Evolutionary conservation across 2,113 vertebrate species (phyloP).

Genomic region (Sander vitreus): DNA sequence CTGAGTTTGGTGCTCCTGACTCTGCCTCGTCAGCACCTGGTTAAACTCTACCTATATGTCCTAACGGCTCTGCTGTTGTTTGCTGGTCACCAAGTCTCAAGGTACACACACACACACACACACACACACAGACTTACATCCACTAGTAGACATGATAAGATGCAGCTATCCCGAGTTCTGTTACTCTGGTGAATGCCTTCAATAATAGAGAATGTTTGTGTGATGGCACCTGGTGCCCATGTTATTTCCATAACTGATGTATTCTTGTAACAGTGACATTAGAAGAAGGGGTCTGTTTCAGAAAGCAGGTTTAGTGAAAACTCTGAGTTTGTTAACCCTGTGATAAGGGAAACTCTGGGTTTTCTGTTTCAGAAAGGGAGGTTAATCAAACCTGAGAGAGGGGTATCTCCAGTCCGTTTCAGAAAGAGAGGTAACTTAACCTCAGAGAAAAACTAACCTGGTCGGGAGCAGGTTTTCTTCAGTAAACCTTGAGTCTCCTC

Average conservation of each 20-base stretch:
- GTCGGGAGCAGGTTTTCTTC: no score
- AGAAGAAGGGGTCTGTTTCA: not conserved
- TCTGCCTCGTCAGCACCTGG: slow-evolving; percentile 95
- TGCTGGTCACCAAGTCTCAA: slow-evolving; percentile 97
- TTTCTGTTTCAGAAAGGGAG: no score
- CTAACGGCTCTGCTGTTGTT: slow-evolving; percentile 95
- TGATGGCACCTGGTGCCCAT: not conserved
- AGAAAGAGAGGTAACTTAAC: no score
- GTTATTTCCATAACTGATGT: not conserved
- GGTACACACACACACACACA: slow-evolving; percentile 77
- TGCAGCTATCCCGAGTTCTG: not conserved
- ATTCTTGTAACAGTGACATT: not conserved
- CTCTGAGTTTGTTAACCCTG: no score
- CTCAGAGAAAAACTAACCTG: no score
- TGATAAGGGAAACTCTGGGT: no score
- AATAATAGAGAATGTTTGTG: not conserved
- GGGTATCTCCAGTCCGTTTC: no score
- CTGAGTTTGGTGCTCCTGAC: slow-evolving; percentile 96
- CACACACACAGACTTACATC: not conserved
- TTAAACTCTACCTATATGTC: slow-evolving; percentile 96
- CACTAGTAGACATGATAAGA: not conserved
- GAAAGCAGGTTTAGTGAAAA: no score
- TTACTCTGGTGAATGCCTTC: not conserved
- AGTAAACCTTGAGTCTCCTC: no score
- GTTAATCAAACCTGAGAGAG: no score